Evolutionary conservation across 2,797 vertebrate species (phyloP), one percentile per base, ranked within the genome.

Genomic region (Acropternis orthonyx): DNA sequence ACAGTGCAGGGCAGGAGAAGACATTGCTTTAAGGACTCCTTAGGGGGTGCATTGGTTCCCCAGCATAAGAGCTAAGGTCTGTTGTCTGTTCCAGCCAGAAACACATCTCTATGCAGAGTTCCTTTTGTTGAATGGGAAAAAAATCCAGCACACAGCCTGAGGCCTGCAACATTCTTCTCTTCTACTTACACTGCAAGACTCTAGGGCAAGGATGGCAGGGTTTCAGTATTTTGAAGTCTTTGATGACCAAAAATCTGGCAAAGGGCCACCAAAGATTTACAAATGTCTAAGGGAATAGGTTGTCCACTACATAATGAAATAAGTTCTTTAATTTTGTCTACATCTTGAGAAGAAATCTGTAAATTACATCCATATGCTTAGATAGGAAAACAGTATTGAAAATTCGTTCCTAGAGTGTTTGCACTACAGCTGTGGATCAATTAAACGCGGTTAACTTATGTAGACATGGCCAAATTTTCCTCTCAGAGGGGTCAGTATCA

Each of bases 1-100:
- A 6, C 7, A 67, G 21, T 4, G 10, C 0, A 1, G 37, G 51
- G 9, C 19, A 58, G 44, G 5, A 49, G 54, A 69, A 23, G 17
- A 9, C 13, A 8, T 19, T 26, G 10, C 36, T 93, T 44, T 27
- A 51, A 83, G 51, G n/a, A 14, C 21, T 69, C 9, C 18, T 77
- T 43, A 1, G 6, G 11, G 22, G 3, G 2, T 37, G 9, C 16
- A 3, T 11, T 73, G 7, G 5, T 87, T 78, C 30, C 39, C 24
- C 36, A 59, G 28, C 14, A 43, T 3, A 51, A 15, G 36, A 61
- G 23, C 4, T 34, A 19, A 48, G 10, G 4, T 43, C 36, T 78
- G 20, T 23, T 65, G 23, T 17, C 27, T 63, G 7, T 26, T 61
- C n/a, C 26, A 81, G 9, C 9, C 37, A 72, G 28, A 81, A 91